Evolutionary conservation across 2,888 invertebrate species (phyloP).

Genomic region (Agrotis exclamationis): DNA sequence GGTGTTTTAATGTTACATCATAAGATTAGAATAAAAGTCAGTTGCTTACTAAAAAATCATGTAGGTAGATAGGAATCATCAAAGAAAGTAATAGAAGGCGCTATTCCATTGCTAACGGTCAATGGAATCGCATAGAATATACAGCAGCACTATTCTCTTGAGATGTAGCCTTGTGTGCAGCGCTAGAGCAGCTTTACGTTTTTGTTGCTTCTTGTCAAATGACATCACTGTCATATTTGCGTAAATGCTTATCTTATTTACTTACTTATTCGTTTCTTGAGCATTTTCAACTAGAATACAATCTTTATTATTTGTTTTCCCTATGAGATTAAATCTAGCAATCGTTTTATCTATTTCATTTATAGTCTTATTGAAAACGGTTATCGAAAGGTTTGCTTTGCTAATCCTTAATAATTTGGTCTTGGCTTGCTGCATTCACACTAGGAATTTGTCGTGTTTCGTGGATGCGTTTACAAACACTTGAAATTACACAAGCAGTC

Average conservation of each 20-base stretch:
- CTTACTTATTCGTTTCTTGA: constrained; percentile 9
- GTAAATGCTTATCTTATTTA: constrained; percentile 25
- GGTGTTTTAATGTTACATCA: background rate
- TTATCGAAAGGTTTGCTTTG: background rate
- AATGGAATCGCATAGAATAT: too few relatives aligned
- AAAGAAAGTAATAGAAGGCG: constrained; percentile 1
- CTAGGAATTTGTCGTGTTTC: too few relatives aligned
- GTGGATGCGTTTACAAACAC: too few relatives aligned
- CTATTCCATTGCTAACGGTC: background rate
- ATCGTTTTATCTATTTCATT: background rate
- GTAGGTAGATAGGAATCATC: background rate
- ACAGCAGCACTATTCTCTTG: background rate
- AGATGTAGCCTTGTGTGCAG: too few relatives aligned
- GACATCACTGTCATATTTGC: constrained; percentile 42
- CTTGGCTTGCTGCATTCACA: too few relatives aligned
- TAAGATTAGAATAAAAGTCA: background rate
- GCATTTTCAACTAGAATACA: constrained; percentile 14
- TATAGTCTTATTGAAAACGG: background rate
- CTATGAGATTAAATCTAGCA: constrained; percentile 8
- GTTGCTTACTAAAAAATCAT: background rate
- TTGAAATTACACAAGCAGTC: too few relatives aligned
- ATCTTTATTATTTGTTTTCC: constrained; percentile 10
- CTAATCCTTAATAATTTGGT: background rate
- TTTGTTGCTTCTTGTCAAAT: constrained; percentile 24
- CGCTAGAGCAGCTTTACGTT: background rate